These are phyloP conservation scores for Drosophila infuscata DNA, from an alignment of 2,888 invertebrate genomes.

Conservation along the genomic window DNA sequence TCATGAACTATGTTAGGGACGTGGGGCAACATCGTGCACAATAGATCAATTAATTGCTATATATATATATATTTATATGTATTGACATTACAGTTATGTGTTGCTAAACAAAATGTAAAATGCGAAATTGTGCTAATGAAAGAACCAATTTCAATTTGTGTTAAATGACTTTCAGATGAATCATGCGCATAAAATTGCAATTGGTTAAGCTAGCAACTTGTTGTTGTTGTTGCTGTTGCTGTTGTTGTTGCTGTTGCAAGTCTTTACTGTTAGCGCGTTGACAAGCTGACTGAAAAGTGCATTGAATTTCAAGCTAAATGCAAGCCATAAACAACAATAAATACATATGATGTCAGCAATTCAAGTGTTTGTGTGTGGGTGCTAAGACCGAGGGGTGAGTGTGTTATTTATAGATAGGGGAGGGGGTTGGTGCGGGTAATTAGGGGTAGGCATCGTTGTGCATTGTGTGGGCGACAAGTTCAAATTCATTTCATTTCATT, in stretches of 20 bases:
- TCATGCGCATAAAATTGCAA: constrained; percentile 47
- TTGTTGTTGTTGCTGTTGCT: not conserved
- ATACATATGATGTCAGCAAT: constrained; percentile 71
- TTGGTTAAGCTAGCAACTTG: constrained; percentile 24
- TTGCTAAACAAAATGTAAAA: constrained; percentile 13
- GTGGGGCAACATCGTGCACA: not conserved
- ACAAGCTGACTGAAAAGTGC: constrained; percentile 75
- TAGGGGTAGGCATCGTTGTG: not conserved
- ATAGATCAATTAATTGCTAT: constrained; percentile 34
- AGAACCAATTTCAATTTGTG: not conserved
- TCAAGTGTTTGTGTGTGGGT: constrained; percentile 16
- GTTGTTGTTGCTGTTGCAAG: not conserved
- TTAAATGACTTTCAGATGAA: constrained; percentile 32
- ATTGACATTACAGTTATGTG: constrained; percentile 58
- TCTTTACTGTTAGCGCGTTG: constrained; percentile 62
- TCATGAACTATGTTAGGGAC: constrained; percentile 19
- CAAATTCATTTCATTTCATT: constrained; percentile 64
- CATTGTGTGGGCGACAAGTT: constrained; percentile 71
- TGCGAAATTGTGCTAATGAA: constrained; percentile 11
- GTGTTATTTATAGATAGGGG: not conserved
- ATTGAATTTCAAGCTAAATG: constrained; percentile 64
- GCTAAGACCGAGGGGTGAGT: not conserved
- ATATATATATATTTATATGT: constrained; percentile 1
- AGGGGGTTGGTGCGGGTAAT: not conserved
- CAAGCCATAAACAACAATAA: constrained; percentile 60